phyloP scores from a whole-genome alignment of 2,797 vertebrate species.

The Zenarchopterus dispar region DNA sequence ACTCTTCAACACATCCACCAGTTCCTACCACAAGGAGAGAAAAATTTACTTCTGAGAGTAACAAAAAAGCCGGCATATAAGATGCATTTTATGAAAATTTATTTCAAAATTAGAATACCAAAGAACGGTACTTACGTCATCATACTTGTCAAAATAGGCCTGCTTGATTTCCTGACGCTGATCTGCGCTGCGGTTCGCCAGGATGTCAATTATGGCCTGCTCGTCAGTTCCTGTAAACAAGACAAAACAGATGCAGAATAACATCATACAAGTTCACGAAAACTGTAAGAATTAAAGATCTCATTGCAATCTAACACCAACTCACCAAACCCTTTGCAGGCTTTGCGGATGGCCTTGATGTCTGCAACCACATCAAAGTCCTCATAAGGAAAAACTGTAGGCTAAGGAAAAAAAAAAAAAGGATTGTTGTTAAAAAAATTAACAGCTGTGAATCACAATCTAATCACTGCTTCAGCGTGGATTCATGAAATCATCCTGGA shows the following conservation, averaged over 20 bases:
- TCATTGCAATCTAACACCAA: background rate
- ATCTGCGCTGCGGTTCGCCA: conserved; percentile 75
- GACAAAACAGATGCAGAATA: background rate
- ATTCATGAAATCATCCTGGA: conserved; percentile 5
- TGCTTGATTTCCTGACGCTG: conserved; percentile 84
- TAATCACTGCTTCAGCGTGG: background rate
- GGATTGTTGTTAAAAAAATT: background rate
- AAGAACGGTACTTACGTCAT: conserved; percentile 74
- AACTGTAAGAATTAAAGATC: no score
- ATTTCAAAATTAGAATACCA: background rate
- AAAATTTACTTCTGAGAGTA: background rate
- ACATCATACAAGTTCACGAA: no score
- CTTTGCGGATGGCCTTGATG: conserved; percentile 85
- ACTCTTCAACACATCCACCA: conserved; percentile 81
- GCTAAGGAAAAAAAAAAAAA: conserved; percentile 54
- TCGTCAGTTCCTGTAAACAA: conserved; percentile 82
- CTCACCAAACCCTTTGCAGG: conserved; percentile 85
- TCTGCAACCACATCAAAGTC: conserved; percentile 82
- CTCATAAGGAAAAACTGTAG: conserved; percentile 79
- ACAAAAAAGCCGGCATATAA: background rate
- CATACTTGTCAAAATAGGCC: conserved; percentile 84
- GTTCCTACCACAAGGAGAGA: conserved; percentile 64
- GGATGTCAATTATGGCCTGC: conserved; percentile 83
- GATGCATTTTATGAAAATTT: background rate
- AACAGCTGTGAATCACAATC: background rate